Base-by-base conservation (phyloP, 2,113 vertebrate genomes). In the Mohoua ochrocephala region DNA sequence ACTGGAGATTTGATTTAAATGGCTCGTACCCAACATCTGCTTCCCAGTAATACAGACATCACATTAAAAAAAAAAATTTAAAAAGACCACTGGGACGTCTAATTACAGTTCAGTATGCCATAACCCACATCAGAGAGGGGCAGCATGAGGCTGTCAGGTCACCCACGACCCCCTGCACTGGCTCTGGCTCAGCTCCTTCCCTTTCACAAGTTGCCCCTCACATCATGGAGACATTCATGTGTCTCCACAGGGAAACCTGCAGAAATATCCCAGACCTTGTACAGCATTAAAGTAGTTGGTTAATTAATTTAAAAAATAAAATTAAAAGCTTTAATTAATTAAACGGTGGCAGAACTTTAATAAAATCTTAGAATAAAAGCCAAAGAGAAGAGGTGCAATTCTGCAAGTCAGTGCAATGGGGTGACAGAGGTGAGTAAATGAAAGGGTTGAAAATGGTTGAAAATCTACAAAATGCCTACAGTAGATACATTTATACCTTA, bases 1-100 rank as follows among this genome's bases (percentile, higher is more conserved):
- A 61, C 76, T 86, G 44, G 89, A 37, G 45, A 74, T 83, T 57
- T 84, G 6, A 93, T 93, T 95, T 93, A 84, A 97, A 95, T 88
- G 70, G 76, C 30, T 95, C 74, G 24, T 77, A 75, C 49, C 39
- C 65, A 87, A 70, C 53, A 95, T 77, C 60, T 96, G 71, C 74
- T 91, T 87, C 93, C 63, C 47, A 67, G 59, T 22, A 93, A 95
- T 41, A 84, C 21, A 84, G 3, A 87, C 12, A 73, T 41, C 11
- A 45, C 19, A 54, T 33, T 60, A 31, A 59, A 44, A 33, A 54
- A 11, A 42, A n/a, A 1, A 19, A n/a, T n/a, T n/a, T n/a, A 24
- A 30, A 13, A 30, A 70, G 5, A 16, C 9, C 56, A 33, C 45
- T 50, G 73, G 69, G 35, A 52, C 27, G 63, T 39, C 21, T 42